Evolutionary conservation across 1,140 invertebrate genomes (phyloP).

Genomic region (Drosophila ironensis): DNA sequence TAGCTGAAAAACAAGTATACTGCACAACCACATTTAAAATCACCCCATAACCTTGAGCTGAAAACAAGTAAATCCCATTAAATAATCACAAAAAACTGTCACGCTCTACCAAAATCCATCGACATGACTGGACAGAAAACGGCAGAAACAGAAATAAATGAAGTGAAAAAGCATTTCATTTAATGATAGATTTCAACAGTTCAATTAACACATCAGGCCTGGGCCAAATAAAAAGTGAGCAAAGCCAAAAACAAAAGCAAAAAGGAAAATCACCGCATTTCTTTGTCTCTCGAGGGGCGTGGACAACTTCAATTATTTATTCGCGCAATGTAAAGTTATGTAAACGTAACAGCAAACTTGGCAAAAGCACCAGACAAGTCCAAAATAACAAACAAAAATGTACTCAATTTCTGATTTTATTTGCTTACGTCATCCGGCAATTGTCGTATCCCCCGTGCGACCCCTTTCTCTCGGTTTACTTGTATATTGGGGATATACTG

Average conservation of each 20-base stretch:
- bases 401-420: slow-evolving; percentile 35
- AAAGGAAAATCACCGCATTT: neutral
- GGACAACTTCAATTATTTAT: slow-evolving; percentile 23
- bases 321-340: slow-evolving; percentile 37
- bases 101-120: slow-evolving; percentile 21
- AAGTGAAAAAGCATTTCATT: slow-evolving; percentile 4
- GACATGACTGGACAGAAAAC: slow-evolving; percentile 12
- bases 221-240: neutral
- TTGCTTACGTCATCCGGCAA: slow-evolving; percentile 59
- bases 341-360: slow-evolving; percentile 34
- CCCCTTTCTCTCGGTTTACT: neutral
- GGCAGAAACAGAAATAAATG: slow-evolving; percentile 7
- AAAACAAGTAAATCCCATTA: slow-evolving; percentile 8
- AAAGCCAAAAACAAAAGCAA: neutral
- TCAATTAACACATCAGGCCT: slow-evolving; percentile 24
- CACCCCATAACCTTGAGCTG: slow-evolving; percentile 38
- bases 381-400: slow-evolving; percentile 9
- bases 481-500: slow-evolving; percentile 5
- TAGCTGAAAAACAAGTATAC: no score
- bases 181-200: slow-evolving; percentile 36
- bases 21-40: neutral
- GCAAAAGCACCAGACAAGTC: slow-evolving; percentile 15
- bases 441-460: slow-evolving; percentile 5
- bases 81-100: slow-evolving; percentile 37
- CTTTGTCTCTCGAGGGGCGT: slow-evolving; percentile 9